These are phyloP conservation scores for Zophobas morio DNA, from an alignment of 1,140 invertebrate species.

Conservation along the genomic window DNA sequence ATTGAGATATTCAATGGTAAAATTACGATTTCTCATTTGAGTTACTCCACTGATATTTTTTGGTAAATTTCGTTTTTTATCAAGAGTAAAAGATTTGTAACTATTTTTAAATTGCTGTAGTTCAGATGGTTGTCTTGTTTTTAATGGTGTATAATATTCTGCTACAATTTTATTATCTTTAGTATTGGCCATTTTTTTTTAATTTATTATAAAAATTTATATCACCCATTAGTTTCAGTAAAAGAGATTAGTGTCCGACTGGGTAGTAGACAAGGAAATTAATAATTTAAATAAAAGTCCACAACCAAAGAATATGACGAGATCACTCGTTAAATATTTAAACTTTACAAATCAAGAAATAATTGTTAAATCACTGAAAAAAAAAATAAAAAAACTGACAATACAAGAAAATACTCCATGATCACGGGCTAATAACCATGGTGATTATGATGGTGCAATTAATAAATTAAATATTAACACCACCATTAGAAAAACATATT, in stretches of 20 bases:
- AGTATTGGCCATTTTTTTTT: neutral
- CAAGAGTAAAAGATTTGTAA: too few species aligned
- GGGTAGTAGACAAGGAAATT: neutral
- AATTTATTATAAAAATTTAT: too few species aligned
- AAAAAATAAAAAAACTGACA: neutral
- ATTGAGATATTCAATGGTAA: too few species aligned
- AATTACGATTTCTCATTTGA: too few species aligned
- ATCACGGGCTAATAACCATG: neutral
- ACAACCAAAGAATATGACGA: neutral
- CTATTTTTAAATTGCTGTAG: too few species aligned
- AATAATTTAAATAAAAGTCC: neutral
- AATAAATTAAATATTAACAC: conserved; percentile 1
- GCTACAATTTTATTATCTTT: neutral
- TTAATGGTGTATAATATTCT: too few species aligned
- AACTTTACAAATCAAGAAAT: neutral
- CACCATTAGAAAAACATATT: neutral
- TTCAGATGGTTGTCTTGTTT: too few species aligned
- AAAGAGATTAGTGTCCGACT: neutral
- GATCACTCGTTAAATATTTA: neutral
- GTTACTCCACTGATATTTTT: too few species aligned
- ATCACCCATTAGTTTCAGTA: too few species aligned
- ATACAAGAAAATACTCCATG: neutral
- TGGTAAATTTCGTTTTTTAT: neutral
- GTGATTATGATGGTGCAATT: neutral
- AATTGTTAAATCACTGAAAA: too few species aligned